phyloP scores from a whole-genome alignment of 2,888 invertebrate genomes.

The Phania funesta region DNA sequence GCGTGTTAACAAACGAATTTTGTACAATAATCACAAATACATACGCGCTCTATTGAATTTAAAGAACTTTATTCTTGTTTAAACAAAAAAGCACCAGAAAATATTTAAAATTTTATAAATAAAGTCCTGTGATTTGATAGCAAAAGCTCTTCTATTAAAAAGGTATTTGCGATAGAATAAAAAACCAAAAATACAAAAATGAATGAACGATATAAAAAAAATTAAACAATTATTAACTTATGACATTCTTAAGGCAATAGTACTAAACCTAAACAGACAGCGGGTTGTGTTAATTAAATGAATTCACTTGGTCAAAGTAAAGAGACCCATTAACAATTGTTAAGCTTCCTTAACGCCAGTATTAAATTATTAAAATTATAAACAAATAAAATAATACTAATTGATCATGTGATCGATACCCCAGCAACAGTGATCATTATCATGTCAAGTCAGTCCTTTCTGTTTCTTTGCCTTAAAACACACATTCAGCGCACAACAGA shows the following conservation, averaged over 20 bases:
- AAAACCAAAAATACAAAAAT: background rate
- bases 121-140: slow-evolving; percentile 47
- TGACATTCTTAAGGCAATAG: background rate
- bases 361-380: background rate
- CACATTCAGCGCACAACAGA: no score
- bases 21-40: background rate
- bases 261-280: slow-evolving; percentile 21
- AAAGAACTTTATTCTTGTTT: background rate
- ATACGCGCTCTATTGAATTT: background rate
- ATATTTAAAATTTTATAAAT: background rate
- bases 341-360: slow-evolving; percentile 45
- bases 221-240: background rate
- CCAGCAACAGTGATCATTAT: background rate
- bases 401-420: slow-evolving; percentile 47
- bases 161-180: slow-evolving; percentile 48
- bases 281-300: slow-evolving; percentile 17
- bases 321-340: slow-evolving; percentile 15
- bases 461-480: no score
- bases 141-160: slow-evolving; percentile 44
- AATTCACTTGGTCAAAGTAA: slow-evolving; percentile 6
- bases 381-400: slow-evolving; percentile 11
- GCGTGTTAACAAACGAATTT: slow-evolving; percentile 27
- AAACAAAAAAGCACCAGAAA: slow-evolving; percentile 4
- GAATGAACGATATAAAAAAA: slow-evolving; percentile 4
- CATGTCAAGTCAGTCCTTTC: slow-evolving; percentile 8